Evolutionary conservation across 2,113 vertebrate species (phyloP).

Genomic region (Apus apus): DNA sequence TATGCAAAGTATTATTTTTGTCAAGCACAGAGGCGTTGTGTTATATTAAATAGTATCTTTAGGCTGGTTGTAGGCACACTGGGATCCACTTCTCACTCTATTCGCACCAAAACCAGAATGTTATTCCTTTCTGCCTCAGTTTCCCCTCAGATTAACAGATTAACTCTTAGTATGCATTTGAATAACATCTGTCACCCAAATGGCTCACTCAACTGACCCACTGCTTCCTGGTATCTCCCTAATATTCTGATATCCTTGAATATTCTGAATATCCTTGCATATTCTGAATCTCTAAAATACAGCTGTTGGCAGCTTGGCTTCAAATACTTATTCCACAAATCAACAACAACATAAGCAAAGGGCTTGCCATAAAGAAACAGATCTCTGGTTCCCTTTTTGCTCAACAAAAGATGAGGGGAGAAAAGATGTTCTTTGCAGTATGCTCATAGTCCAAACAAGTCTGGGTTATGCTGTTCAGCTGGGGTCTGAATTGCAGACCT

Average conservation of each 20-base stretch:
- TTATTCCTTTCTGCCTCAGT: neutral
- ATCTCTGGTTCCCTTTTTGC: neutral
- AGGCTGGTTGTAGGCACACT: neutral
- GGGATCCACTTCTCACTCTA: neutral
- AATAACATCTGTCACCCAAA: neutral
- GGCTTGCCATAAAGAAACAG: neutral
- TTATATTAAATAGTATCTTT: neutral
- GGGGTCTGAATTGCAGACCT: neutral
- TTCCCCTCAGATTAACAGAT: neutral
- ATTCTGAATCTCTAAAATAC: neutral
- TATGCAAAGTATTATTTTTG: neutral
- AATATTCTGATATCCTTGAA: neutral
- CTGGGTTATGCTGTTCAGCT: neutral
- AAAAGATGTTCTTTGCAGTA: neutral
- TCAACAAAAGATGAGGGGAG: neutral
- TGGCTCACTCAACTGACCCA: neutral
- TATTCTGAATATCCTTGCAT: neutral
- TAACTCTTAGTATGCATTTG: neutral
- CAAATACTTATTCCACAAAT: neutral
- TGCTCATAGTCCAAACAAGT: neutral
- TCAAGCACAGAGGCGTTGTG: accelerated
- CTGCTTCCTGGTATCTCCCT: neutral
- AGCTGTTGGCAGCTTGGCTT: neutral
- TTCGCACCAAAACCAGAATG: accelerated
- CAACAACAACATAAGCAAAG: neutral